Conservation (phyloP, 2,113 vertebrate species). For the Manacus vitellinus region DNA sequence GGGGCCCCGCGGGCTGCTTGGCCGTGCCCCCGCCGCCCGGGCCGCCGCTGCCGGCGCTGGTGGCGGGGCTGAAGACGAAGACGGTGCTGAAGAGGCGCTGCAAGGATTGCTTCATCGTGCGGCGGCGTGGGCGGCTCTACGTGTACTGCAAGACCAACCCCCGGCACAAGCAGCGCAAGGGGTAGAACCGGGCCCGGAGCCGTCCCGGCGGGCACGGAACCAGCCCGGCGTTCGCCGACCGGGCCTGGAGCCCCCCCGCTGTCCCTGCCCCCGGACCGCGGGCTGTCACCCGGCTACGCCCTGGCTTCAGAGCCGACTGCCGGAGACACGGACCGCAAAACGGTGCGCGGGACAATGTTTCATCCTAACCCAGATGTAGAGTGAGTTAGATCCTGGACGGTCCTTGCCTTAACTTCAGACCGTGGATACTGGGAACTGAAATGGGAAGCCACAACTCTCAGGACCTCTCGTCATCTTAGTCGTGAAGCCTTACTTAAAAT, state of each 20-base stretch:
- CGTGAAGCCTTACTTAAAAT: neutral
- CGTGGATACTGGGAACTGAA: neutral
- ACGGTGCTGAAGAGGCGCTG: conserved; percentile 81
- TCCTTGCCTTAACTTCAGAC: accelerated
- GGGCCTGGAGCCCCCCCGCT: too few species aligned
- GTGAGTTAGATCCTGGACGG: accelerated
- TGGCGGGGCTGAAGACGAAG: conserved; percentile 87
- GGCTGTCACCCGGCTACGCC: accelerated
- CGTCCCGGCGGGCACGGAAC: accelerated
- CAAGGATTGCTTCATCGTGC: conserved; percentile 87
- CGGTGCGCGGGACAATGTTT: accelerated
- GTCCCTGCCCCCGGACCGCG: too few species aligned
- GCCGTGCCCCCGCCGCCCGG: neutral
- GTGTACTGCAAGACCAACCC: conserved; percentile 85
- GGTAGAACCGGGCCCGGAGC: conserved; percentile 1
- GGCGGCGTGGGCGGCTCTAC: conserved; percentile 80
- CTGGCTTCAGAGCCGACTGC: accelerated
- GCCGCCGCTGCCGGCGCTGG: conserved; percentile 28
- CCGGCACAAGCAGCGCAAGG: conserved; percentile 87
- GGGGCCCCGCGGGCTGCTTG: conserved; percentile 34
- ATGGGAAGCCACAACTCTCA: accelerated
- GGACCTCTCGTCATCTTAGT: neutral
- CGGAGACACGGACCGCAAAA: accelerated
- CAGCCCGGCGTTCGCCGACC: accelerated
- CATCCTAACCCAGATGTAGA: accelerated